Evolutionary conservation across 30 jellyfish, hydroid and myxozoan genomes (phyloP).

Genomic region (Mastigias papua): DNA sequence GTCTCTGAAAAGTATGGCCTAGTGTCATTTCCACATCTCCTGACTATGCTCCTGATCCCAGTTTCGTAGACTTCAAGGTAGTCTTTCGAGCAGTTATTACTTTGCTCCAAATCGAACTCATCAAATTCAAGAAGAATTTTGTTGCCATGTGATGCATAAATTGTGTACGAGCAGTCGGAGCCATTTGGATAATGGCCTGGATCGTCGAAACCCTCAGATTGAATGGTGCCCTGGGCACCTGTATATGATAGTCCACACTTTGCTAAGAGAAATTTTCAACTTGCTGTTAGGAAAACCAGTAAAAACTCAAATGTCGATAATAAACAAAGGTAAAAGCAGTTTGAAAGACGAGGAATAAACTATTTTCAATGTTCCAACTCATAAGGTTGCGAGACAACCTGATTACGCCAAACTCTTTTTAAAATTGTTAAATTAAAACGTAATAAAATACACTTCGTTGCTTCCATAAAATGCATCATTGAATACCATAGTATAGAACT

Average conservation of each 20-base stretch:
- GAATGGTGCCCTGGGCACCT: neutral
- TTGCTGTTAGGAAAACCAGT: neutral
- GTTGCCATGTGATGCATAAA: neutral
- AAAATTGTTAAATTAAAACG: too few relatives aligned
- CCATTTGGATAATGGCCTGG: neutral
- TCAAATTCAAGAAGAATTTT: neutral
- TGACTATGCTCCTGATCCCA: neutral
- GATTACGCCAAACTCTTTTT: too few relatives aligned
- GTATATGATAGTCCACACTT: conserved; percentile 45
- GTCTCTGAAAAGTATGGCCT: neutral
- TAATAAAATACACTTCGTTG: too few relatives aligned
- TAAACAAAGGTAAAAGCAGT: too few relatives aligned
- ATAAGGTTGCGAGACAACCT: too few relatives aligned
- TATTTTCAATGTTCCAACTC: too few relatives aligned
- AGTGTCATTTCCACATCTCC: neutral
- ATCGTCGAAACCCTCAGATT: neutral
- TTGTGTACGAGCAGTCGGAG: neutral
- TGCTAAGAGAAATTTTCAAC: neutral
- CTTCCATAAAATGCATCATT: too few relatives aligned
- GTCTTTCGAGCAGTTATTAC: neutral
- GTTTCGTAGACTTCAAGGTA: neutral
- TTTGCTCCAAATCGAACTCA: neutral
- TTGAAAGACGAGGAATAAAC: too few relatives aligned
- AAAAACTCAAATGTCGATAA: too few relatives aligned
- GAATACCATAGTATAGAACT: too few relatives aligned